Conservation (phyloP, 2,888 invertebrate genomes). For the Eurytoma californica region DNA sequence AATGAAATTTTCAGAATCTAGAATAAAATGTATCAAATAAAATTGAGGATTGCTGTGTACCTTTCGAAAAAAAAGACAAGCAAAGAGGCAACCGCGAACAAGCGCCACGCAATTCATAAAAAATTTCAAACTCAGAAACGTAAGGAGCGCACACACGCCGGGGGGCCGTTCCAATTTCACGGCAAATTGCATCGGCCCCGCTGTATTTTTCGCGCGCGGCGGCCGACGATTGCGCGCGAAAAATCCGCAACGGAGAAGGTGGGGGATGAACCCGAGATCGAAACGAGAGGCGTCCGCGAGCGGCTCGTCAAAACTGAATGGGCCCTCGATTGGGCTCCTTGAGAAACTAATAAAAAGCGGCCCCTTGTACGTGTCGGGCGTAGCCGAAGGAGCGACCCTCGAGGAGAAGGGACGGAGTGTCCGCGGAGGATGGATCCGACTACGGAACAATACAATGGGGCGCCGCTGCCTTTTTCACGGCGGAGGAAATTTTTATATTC, state of each 20-base stretch:
- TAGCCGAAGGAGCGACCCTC: conserved; percentile 27
- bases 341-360: conserved; percentile 69
- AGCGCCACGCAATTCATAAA: no score
- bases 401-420: neutral
- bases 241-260: neutral
- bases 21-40: no score
- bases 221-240: conserved; percentile 17
- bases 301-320: conserved; percentile 59
- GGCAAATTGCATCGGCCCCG: conserved; percentile 26
- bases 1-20: no score
- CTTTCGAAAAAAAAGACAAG: no score
- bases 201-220: neutral
- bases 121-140: no score
- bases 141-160: neutral
- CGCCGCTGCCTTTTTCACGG: conserved; percentile 7
- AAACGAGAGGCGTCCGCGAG: neutral
- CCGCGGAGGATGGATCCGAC: neutral
- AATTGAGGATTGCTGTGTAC: no score
- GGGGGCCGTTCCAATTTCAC: neutral
- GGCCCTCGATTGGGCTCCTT: conserved; percentile 64
- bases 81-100: no score
- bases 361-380: conserved; percentile 50
- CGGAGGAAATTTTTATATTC: conserved; percentile 28
- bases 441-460: conserved; percentile 23
- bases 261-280: no score